A percentile compares a stretch with the other conserved stretches of the same genome.
phyloP scores from a whole-genome alignment of 1,140 invertebrate species.

The Idris sp. region DNA sequence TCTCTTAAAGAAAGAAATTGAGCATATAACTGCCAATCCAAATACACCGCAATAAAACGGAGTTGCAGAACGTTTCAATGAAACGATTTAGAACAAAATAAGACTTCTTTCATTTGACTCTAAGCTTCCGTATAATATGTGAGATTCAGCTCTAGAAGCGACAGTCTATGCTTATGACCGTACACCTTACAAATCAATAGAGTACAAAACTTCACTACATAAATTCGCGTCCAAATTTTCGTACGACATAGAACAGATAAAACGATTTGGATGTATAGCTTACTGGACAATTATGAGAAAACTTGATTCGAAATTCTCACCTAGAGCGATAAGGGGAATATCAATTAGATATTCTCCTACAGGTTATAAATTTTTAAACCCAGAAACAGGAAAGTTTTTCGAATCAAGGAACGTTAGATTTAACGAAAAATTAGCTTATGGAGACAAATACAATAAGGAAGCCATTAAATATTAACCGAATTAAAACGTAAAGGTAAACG shows the following conservation, averaged over 20 bases:
- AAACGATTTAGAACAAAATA: background rate
- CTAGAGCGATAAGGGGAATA: background rate
- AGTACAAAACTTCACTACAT: background rate
- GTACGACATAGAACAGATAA: background rate
- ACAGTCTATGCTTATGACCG: background rate
- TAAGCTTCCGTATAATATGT: background rate
- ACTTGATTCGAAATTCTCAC: background rate
- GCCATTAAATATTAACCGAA: background rate
- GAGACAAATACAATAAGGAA: background rate
- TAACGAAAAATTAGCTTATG: background rate
- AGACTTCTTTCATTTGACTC: background rate
- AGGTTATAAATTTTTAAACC: background rate
- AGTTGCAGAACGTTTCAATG: background rate
- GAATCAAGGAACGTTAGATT: conserved; percentile 1
- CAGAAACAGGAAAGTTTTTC: conserved; percentile 3
- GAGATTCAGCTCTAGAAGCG: background rate
- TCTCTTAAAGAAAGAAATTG: background rate
- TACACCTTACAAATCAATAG: background rate
- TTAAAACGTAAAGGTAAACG: background rate
- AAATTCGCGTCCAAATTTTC: background rate
- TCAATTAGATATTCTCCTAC: background rate
- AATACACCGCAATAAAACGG: background rate
- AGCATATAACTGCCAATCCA: background rate
- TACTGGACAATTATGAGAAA: background rate
- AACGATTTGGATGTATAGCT: conserved; percentile 1